Percentiles rank a stretch among this genome's conserved stretches.
Conservation (phyloP, 2,113 vertebrate genomes). For the Protobothrops mucrosquamatus region DNA sequence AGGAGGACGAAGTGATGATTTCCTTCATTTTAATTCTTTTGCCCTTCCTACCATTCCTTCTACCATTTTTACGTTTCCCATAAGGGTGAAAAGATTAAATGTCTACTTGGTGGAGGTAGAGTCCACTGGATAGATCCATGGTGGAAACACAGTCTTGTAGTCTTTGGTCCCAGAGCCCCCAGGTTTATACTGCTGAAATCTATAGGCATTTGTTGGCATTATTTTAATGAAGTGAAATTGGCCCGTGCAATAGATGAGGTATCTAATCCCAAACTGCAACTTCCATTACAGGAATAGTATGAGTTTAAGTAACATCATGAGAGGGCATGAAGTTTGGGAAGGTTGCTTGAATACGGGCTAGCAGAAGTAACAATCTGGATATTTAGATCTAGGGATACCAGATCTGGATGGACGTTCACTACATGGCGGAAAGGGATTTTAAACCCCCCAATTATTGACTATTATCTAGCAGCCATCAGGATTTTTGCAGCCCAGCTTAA, state of each 20-base stretch:
- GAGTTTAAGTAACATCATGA: background rate
- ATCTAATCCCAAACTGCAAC: background rate
- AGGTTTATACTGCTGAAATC: background rate
- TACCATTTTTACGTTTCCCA: background rate
- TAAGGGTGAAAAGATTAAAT: background rate
- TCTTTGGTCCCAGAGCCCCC: background rate
- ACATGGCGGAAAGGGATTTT: background rate
- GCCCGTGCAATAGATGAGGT: background rate
- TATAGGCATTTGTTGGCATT: background rate
- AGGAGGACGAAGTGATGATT: background rate
- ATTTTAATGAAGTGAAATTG: background rate
- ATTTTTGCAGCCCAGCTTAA: background rate
- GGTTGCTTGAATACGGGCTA: background rate
- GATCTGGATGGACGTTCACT: background rate
- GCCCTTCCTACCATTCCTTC: background rate
- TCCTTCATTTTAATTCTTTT: background rate
- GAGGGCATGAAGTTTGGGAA: background rate
- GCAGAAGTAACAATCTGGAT: background rate
- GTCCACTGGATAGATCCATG: background rate
- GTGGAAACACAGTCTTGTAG: background rate
- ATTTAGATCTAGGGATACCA: background rate
- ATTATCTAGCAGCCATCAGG: background rate
- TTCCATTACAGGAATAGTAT: background rate
- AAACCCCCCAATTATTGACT: background rate
- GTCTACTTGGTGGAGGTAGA: background rate